phyloP scores from a whole-genome alignment of 1,140 invertebrate genomes.

The Cyphomyrmex costatus region DNA sequence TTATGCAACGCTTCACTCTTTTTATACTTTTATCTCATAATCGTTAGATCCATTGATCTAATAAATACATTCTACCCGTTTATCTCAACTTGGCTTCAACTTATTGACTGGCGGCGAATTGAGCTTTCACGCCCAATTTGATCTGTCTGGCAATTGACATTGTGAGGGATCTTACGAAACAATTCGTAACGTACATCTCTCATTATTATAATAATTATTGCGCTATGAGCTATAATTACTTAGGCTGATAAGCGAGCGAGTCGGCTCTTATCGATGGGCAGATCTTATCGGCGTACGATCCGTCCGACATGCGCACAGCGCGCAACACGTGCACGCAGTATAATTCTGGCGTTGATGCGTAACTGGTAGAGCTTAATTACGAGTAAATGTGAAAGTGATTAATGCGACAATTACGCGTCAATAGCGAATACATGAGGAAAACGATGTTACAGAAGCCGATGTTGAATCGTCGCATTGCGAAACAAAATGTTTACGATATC shows the following conservation, averaged over 20 bases:
- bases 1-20: neutral
- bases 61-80: neutral
- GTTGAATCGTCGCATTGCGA: neutral
- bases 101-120: constrained; percentile 16
- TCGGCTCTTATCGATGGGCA: constrained; percentile 10
- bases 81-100: constrained; percentile 2
- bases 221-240: constrained; percentile 30
- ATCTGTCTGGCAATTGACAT: constrained; percentile 6
- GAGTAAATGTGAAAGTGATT: constrained; percentile 39
- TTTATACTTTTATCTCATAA: neutral
- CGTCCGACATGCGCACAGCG: neutral
- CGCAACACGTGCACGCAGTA: constrained; percentile 36
- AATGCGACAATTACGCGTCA: constrained; percentile 15
- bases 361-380: constrained; percentile 8
- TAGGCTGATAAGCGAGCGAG: constrained; percentile 29
- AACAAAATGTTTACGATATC: neutral
- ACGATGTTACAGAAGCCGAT: neutral
- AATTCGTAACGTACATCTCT: neutral
- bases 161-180: neutral
- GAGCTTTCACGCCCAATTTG: constrained; percentile 6
- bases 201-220: constrained; percentile 48
- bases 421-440: too few relatives aligned
- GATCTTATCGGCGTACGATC: constrained; percentile 43
- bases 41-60: neutral
- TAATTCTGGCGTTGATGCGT: constrained; percentile 1